Evolutionary conservation across 2,113 vertebrate genomes (phyloP), one percentile per base, ranked within the genome.

Genomic region (Apodemus speciosus): DNA sequence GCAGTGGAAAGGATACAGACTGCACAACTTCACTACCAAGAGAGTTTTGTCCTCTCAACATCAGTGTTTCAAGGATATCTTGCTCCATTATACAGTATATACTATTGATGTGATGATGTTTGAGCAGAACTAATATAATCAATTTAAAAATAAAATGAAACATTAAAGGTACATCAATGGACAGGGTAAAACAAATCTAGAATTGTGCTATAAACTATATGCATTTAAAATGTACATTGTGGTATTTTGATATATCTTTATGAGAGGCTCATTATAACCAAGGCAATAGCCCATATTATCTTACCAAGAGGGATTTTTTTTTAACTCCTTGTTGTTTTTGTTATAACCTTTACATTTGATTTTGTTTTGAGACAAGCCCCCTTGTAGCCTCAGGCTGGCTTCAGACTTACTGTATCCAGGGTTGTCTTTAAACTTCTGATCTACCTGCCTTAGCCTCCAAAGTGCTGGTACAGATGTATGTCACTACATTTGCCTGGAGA

Each of bases 61-160:
- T 11, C 18, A 81, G 11, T 40, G 79, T 23, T 79, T 56, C 51
- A 81, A 53, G 53, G 62, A 53, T 3, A 51, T 4, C 9, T 75
- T 60, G 20, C 38, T 60, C 40, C 2, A 14, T 68, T 30, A 13
- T n/a, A 75, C 43, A 30, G 3, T 58, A 60, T 60, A 60, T 15
- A 60, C 2, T 60, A 84, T 40, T 75, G 83, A 35, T 62, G 66
- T 38, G 23, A 40, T 51, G 16, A 88, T 51, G 38, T 64, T 87
- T 85, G 30, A 93, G 72, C 38, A 7, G 3, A 84, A n/a, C 8
- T 75, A 75, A 76, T 18, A 77, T 20, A 89, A 64, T 72, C 83
- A 43, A 84, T 40, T 94, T 83, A 73, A 77, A 94, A 68, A 77
- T 66, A 91, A 94, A 89, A 84, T 49, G n/a, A 84, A 46, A 73